Conservation (phyloP, 2,888 invertebrate species). For the Acleris laterana region DNA sequence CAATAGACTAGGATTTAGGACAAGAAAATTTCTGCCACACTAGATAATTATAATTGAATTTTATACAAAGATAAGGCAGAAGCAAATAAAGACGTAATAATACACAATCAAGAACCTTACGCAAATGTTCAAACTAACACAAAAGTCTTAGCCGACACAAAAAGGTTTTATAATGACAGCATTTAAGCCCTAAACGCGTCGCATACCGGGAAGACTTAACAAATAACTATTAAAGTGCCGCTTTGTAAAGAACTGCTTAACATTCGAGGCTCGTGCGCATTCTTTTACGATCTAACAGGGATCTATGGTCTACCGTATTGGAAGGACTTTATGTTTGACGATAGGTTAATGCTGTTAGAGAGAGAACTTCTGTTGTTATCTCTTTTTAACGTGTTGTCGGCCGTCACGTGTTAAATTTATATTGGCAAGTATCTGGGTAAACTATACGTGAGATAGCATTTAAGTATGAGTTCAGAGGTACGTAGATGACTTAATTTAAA, state of each 20-base stretch:
- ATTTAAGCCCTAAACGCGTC: not conserved
- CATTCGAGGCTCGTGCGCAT: conserved; percentile 63
- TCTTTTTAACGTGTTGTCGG: too few relatives aligned
- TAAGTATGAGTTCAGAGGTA: not conserved
- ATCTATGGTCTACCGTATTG: conserved; percentile 27
- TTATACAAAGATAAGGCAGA: not conserved
- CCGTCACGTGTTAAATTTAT: too few relatives aligned
- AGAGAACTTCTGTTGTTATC: too few relatives aligned
- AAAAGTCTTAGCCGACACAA: not conserved
- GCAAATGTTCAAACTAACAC: not conserved
- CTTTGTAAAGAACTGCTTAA: conserved; percentile 53
- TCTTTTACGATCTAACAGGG: conserved; percentile 49
- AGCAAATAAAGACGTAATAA: not conserved
- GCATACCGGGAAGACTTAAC: conserved; percentile 20
- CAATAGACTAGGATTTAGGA: too few relatives aligned
- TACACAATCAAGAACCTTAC: not conserved
- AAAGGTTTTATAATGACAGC: not conserved
- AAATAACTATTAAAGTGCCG: conserved; percentile 37
- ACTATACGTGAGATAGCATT: too few relatives aligned
- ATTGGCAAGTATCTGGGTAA: too few relatives aligned
- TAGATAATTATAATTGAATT: not conserved
- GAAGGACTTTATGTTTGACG: not conserved
- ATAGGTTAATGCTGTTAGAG: too few relatives aligned
- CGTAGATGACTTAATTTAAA: not conserved
- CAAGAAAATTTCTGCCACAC: too few relatives aligned